These are phyloP conservation scores for Hypsibius dujardini DNA, from an alignment of 1,140 invertebrate genomes.

Conservation along the genomic window DNA sequence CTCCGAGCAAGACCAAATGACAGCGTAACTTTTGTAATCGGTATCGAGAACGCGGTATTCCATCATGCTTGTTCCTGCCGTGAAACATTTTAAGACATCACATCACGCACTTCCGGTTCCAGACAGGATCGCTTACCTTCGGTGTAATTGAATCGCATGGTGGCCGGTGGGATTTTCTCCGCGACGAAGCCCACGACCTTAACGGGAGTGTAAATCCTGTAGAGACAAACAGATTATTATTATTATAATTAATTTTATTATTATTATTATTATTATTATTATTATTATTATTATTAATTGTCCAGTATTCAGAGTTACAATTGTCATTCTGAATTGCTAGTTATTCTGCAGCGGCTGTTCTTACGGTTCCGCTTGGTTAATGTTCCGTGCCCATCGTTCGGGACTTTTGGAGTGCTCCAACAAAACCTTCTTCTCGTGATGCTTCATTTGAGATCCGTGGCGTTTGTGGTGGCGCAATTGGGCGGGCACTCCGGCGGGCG, in stretches of 20 bases:
- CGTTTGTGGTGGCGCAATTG: neutral
- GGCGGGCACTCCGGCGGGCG: neutral
- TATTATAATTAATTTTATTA: slow-evolving; percentile 4
- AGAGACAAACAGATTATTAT: neutral
- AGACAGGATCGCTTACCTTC: slow-evolving; percentile 11
- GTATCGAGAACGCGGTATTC: slow-evolving; percentile 12
- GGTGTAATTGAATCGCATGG: slow-evolving; percentile 7
- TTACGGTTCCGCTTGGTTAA: slow-evolving; percentile 16
- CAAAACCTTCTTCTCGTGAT: neutral
- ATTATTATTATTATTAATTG: too few species aligned
- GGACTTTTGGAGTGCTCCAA: neutral
- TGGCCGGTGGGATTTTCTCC: slow-evolving; percentile 3
- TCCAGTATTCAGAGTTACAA: too few species aligned
- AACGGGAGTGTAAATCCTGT: slow-evolving; percentile 2
- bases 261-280: too few species aligned
- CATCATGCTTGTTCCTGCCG: neutral
- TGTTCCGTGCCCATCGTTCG: neutral
- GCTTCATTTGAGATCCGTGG: neutral
- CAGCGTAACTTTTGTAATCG: slow-evolving; percentile 11
- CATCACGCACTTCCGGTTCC: neutral
- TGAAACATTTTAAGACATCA: neutral
- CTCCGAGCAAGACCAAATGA: slow-evolving; percentile 3
- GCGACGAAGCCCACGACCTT: neutral
- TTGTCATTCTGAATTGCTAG: too few species aligned
- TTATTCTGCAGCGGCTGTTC: slow-evolving; percentile 5